phyloP scores from a whole-genome alignment of 2,888 invertebrate genomes.

The Scaptomyza reducta region DNA sequence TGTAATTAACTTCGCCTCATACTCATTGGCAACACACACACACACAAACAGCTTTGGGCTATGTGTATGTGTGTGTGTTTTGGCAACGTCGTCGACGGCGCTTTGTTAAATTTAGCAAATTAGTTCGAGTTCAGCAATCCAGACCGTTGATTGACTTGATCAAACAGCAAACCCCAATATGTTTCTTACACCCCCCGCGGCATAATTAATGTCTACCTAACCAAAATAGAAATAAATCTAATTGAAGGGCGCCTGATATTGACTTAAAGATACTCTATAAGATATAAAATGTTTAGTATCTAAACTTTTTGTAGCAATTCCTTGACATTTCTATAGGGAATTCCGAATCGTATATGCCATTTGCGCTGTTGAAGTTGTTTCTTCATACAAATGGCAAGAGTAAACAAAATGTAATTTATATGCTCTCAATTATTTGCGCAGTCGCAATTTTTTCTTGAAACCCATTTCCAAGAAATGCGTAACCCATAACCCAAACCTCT shows the following conservation, averaged over 20 bases:
- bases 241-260: accelerated
- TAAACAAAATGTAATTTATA: neutral
- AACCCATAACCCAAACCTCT: neutral
- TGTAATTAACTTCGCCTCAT: conserved; percentile 65
- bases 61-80: neutral
- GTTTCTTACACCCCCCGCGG: neutral
- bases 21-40: conserved; percentile 22
- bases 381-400: neutral
- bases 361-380: neutral
- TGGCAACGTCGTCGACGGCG: neutral
- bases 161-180: conserved; percentile 28
- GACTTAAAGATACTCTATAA: conserved; percentile 4
- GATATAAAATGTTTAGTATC: neutral
- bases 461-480: neutral
- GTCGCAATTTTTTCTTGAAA: neutral
- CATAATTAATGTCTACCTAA: conserved; percentile 36
- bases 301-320: no score
- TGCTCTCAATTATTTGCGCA: neutral
- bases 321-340: neutral
- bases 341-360: neutral
- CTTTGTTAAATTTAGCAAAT: conserved; percentile 64
- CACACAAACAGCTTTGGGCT: neutral
- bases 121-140: conserved; percentile 46
- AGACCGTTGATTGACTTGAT: conserved; percentile 34
- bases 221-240: conserved; percentile 4